These are phyloP conservation scores for Archocentrus centrarchus DNA, from an alignment of 2,113 vertebrate genomes.

Conservation along the genomic window DNA sequence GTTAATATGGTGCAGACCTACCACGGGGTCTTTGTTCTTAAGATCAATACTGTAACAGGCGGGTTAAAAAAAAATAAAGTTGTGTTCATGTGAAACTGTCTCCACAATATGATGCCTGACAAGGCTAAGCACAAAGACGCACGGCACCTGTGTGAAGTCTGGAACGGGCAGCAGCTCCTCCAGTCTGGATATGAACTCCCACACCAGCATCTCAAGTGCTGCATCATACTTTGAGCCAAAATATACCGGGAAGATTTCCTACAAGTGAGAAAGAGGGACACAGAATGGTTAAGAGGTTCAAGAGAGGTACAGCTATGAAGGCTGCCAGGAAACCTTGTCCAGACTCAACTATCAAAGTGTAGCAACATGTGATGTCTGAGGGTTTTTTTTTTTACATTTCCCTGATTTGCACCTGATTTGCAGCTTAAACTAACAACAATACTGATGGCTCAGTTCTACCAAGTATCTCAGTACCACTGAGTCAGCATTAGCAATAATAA, in stretches of 20 bases:
- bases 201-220: constrained; percentile 84
- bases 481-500: not conserved
- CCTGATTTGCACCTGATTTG: not conserved
- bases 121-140: not conserved
- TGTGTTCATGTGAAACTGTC: not conserved
- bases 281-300: not conserved
- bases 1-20: not conserved
- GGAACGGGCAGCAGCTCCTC: constrained; percentile 80
- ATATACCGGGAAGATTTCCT: constrained; percentile 83
- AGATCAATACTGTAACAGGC: too few species aligned
- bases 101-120: not conserved
- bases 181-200: constrained; percentile 85
- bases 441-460: not conserved
- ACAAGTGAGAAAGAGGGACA: not conserved
- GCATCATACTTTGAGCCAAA: constrained; percentile 84
- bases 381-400: fast-evolving
- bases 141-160: constrained; percentile 78
- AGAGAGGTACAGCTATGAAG: not conserved
- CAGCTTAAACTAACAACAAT: not conserved
- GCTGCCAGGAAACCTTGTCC: not conserved
- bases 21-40: too few species aligned
- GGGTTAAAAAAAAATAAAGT: not conserved
- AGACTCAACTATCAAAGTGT: not conserved
- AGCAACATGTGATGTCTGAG: not conserved
- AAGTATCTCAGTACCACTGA: not conserved